Evolutionary conservation across 2,797 vertebrate genomes (phyloP).

Genomic region (Xenops minutus): DNA sequence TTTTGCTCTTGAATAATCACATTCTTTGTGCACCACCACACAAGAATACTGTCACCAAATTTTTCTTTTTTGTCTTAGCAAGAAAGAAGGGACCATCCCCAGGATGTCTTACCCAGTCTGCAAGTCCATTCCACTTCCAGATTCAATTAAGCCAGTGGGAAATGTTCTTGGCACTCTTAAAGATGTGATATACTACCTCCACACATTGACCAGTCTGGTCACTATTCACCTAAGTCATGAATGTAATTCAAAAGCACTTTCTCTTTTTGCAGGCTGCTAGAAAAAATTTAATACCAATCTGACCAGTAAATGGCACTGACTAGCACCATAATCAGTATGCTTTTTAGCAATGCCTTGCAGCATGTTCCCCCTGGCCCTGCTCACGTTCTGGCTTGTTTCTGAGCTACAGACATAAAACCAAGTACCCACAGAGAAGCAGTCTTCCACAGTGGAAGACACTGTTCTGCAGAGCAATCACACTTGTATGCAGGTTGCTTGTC

Average conservation of each 20-base stretch:
- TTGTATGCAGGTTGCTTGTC: background rate
- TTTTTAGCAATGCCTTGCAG: background rate
- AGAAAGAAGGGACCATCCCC: background rate
- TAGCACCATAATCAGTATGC: fast-evolving
- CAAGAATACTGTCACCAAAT: background rate
- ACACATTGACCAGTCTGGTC: background rate
- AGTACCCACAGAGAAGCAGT: background rate
- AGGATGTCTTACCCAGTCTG: background rate
- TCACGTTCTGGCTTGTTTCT: background rate
- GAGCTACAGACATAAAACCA: background rate
- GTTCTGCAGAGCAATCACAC: background rate
- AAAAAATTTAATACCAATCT: background rate
- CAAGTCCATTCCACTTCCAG: background rate
- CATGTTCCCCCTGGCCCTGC: background rate
- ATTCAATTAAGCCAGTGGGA: background rate
- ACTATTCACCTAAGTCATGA: background rate
- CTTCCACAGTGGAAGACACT: background rate
- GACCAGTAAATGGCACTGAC: background rate
- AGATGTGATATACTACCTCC: background rate
- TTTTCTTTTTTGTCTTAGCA: background rate
- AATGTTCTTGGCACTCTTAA: background rate
- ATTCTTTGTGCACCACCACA: background rate
- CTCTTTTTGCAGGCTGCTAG: background rate
- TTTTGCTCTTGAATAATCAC: background rate
- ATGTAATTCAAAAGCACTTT: background rate